These are phyloP conservation scores for Neoniphon sammara DNA, from an alignment of 2,797 vertebrate species.

Conservation along the genomic window DNA sequence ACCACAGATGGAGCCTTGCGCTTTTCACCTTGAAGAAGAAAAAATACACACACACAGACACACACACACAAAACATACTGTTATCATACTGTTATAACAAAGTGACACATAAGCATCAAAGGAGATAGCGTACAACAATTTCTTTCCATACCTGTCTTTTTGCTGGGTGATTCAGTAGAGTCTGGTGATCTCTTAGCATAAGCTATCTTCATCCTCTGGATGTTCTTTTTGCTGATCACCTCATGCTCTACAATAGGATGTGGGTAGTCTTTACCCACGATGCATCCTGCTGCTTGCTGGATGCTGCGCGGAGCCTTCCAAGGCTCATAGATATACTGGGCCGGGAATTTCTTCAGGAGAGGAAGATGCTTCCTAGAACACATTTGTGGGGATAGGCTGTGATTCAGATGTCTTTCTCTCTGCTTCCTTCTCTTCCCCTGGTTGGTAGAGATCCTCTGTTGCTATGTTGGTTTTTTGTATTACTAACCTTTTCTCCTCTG, in stretches of 20 bases:
- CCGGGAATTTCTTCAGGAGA: constrained; percentile 78
- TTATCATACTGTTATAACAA: not conserved
- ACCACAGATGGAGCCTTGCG: constrained; percentile 63
- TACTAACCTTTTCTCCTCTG: no score
- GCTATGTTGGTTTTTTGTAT: no score
- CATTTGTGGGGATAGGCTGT: not conserved
- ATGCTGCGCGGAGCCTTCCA: constrained; percentile 80
- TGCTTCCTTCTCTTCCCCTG: no score
- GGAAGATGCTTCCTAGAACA: constrained; percentile 83
- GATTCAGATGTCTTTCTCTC: no score
- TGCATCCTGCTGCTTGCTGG: constrained; percentile 83
- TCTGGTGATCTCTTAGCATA: constrained; percentile 71
- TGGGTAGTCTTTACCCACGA: constrained; percentile 85
- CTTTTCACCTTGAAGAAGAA: constrained; percentile 72
- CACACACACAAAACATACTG: not conserved
- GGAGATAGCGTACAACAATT: not conserved
- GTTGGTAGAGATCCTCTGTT: no score
- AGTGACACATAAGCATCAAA: not conserved
- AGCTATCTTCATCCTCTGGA: constrained; percentile 82
- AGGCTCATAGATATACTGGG: constrained; percentile 81
- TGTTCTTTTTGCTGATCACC: constrained; percentile 78
- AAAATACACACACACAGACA: constrained; percentile 4
- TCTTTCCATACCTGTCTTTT: constrained; percentile 59
- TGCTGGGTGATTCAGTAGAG: constrained; percentile 35
- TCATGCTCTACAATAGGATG: constrained; percentile 76